Evolutionary conservation across 2,113 vertebrate genomes (phyloP).

Genomic region (Lucifuga dentata): DNA sequence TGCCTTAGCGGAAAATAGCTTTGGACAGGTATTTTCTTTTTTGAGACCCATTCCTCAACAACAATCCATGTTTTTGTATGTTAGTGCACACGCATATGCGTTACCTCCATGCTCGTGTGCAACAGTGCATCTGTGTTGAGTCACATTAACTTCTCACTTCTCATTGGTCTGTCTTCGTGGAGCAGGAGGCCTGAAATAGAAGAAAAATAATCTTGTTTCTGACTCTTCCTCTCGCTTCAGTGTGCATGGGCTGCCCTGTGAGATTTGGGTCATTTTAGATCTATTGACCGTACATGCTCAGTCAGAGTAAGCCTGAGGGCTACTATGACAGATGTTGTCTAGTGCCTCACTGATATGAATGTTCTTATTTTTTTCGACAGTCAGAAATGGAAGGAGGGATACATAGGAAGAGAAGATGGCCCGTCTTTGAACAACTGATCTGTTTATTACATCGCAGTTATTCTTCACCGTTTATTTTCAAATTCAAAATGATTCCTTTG

Average conservation of each 20-base stretch:
- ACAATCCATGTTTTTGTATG: constrained; percentile 3
- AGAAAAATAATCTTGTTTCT: constrained; percentile 58
- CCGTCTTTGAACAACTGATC: constrained; percentile 14
- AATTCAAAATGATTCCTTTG: too few relatives aligned
- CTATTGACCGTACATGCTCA: constrained; percentile 70
- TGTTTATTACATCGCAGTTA: background rate
- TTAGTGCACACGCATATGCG: constrained; percentile 6
- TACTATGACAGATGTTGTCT: constrained; percentile 73
- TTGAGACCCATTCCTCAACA: background rate
- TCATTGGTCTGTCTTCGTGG: constrained; percentile 44
- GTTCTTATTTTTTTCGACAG: background rate
- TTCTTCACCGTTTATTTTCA: too few relatives aligned
- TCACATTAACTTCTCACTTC: constrained; percentile 31
- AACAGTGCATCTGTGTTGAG: constrained; percentile 2
- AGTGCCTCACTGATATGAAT: constrained; percentile 35
- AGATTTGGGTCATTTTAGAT: constrained; percentile 79
- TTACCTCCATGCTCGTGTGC: constrained; percentile 7
- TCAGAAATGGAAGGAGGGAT: constrained; percentile 12
- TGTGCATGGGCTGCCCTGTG: constrained; percentile 49
- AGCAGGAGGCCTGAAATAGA: constrained; percentile 53
- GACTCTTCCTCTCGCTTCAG: constrained; percentile 28
- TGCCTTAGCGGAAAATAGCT: constrained; percentile 52
- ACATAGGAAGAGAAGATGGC: constrained; percentile 3
- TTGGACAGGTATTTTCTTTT: constrained; percentile 11
- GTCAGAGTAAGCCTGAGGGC: constrained; percentile 64